Evolutionary conservation across 2,797 vertebrate species (phyloP).

Genomic region (Pantherophis vulpinus): DNA sequence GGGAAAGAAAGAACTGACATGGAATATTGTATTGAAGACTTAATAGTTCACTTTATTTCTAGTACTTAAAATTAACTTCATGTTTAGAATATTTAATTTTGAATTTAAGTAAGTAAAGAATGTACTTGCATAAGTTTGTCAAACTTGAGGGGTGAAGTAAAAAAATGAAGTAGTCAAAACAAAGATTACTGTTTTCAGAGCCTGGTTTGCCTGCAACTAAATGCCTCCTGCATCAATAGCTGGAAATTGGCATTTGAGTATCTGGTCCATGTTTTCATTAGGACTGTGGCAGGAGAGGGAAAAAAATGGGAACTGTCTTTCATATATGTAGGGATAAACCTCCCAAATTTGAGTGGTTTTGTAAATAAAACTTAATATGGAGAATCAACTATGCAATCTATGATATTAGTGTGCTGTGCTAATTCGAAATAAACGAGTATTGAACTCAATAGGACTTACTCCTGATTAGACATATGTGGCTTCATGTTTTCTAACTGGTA

Average conservation of each 20-base stretch:
- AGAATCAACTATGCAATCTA: background rate
- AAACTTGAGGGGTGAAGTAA: background rate
- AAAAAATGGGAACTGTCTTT: background rate
- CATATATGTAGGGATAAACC: background rate
- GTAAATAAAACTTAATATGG: background rate
- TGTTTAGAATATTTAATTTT: background rate
- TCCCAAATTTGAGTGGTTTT: background rate
- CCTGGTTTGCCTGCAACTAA: background rate
- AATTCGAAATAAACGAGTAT: background rate
- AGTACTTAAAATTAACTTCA: background rate
- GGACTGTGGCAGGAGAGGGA: background rate
- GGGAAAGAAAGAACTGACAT: background rate
- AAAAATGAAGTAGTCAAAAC: too few species aligned
- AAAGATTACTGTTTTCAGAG: background rate
- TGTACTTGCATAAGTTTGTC: background rate
- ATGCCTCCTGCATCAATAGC: constrained; percentile 53
- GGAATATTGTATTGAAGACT: background rate
- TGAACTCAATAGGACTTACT: background rate
- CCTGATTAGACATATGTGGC: background rate
- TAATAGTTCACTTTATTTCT: background rate
- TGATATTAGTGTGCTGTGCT: background rate
- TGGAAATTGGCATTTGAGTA: background rate
- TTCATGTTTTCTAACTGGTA: background rate
- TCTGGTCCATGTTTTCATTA: background rate
- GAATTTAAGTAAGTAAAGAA: background rate